Conservation (phyloP, 2,888 invertebrate species). For the Dexiosoma caninum region DNA sequence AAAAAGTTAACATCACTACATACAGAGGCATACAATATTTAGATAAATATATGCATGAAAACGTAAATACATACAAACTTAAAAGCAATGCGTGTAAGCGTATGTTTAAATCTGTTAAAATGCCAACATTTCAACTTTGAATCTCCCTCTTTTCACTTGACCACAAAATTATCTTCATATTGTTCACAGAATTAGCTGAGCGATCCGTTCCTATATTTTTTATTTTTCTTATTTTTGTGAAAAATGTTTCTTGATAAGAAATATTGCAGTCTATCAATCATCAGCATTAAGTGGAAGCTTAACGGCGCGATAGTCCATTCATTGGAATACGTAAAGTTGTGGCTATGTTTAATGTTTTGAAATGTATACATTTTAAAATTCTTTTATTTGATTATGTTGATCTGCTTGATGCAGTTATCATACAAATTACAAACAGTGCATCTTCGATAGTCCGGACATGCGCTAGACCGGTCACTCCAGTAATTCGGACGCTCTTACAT, state of each 20-base stretch:
- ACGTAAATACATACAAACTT: too few relatives aligned
- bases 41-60: too few relatives aligned
- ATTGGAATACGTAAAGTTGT: too few relatives aligned
- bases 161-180: constrained; percentile 30
- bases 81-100: too few relatives aligned
- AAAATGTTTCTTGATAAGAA: constrained; percentile 63
- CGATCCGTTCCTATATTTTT: background rate
- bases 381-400: background rate
- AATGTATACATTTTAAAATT: background rate
- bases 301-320: background rate
- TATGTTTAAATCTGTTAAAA: background rate
- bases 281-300: constrained; percentile 54
- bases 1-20: too few relatives aligned
- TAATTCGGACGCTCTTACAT: too few relatives aligned
- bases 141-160: constrained; percentile 5
- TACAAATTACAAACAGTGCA: too few relatives aligned
- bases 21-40: too few relatives aligned
- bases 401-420: background rate
- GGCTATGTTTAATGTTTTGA: background rate
- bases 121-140: background rate
- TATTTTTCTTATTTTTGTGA: constrained; percentile 14
- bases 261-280: constrained; percentile 66
- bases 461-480: too few relatives aligned
- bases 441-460: too few relatives aligned
- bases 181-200: background rate